These are phyloP conservation scores for Epinephelus fuscoguttatus DNA, from an alignment of 2,113 vertebrate species.

Conservation along the genomic window DNA sequence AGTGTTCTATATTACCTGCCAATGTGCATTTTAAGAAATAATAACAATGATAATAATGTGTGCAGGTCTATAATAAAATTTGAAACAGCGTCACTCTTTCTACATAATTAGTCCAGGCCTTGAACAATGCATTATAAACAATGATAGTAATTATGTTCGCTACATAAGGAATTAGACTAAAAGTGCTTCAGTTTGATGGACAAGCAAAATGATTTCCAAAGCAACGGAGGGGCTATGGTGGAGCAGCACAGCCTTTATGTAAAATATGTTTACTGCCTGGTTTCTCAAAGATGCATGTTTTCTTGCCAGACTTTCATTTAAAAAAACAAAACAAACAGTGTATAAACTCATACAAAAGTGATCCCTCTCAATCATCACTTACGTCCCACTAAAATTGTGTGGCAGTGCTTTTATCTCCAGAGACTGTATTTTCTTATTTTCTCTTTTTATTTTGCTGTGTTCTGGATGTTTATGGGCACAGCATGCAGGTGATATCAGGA, in stretches of 20 bases:
- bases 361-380: no score
- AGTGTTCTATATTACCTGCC: neutral
- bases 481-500: no score
- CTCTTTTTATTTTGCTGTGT: no score
- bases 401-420: no score
- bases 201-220: conserved; percentile 26
- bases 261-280: neutral
- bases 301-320: no score
- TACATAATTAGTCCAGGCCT: conserved; percentile 22
- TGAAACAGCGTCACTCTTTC: neutral
- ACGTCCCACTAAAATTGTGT: no score
- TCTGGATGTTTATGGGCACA: no score
- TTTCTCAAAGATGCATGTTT: neutral
- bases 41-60: neutral
- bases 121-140: conserved; percentile 37
- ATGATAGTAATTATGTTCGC: conserved; percentile 36
- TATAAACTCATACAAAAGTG: no score
- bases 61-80: conserved; percentile 23
- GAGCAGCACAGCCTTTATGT: neutral
- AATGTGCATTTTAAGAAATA: neutral
- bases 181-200: conserved; percentile 35
- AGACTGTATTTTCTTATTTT: no score
- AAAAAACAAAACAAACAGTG: no score
- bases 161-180: conserved; percentile 20
- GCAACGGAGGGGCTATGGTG: neutral